phyloP scores from a whole-genome alignment of 2,113 vertebrate species.

The Trinectes maculatus region DNA sequence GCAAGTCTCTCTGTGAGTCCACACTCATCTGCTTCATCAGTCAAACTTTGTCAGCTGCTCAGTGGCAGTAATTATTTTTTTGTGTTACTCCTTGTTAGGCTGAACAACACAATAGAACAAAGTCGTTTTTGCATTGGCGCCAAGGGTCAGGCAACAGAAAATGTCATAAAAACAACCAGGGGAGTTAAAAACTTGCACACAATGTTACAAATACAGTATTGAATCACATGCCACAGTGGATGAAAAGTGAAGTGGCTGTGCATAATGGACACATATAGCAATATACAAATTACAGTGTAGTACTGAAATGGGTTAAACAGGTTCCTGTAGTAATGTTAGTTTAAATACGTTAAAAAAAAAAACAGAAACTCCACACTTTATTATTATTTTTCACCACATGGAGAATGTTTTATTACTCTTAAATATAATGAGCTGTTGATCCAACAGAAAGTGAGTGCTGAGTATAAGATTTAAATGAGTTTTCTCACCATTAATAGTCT shows the following conservation, averaged over 20 bases:
- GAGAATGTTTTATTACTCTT: constrained; percentile 43
- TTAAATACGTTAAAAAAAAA: constrained; percentile 23
- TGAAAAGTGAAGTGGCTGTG: background rate
- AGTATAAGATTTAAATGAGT: constrained; percentile 29
- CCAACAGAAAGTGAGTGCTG: constrained; percentile 31
- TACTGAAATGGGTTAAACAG: constrained; percentile 23
- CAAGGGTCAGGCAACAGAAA: background rate
- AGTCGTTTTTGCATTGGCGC: background rate
- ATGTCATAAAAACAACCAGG: background rate
- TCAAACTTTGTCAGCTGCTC: constrained; percentile 9
- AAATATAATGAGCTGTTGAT: constrained; percentile 38
- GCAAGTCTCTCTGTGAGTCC: constrained; percentile 2
- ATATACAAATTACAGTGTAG: background rate
- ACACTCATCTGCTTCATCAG: constrained; percentile 8
- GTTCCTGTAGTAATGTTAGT: constrained; percentile 30
- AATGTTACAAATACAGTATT: constrained; percentile 1
- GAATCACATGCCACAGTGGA: background rate
- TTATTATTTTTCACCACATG: constrained; percentile 23
- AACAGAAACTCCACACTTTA: constrained; percentile 42
- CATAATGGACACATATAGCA: background rate
- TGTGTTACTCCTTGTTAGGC: background rate
- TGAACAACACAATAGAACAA: background rate
- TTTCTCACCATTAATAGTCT: constrained; percentile 30
- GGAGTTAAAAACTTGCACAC: background rate
- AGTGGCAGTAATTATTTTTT: background rate